Base-by-base conservation (phyloP, 2,113 vertebrate genomes). In the Peromyscus maniculatus region DNA sequence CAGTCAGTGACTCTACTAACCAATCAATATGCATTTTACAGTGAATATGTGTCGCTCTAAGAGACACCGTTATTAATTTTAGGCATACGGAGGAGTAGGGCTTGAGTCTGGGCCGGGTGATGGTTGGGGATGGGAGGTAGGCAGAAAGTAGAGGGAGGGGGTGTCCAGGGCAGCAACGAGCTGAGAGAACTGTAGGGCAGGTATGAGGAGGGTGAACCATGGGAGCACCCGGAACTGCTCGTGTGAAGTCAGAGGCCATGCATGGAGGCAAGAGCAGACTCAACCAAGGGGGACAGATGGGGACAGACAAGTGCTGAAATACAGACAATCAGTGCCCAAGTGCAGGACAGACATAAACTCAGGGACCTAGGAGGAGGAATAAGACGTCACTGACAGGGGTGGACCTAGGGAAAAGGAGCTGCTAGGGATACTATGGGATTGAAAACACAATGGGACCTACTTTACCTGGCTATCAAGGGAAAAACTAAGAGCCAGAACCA, bases 361-460 rank as follows among this genome's bases (percentile, higher is more conserved):
- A 19, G 19, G 24, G 82, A 46, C 31, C 8, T 7, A 19, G 36
- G 43, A 36, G 7, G 17, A 87, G 36, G 49, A 62, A 8, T 1
- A 49, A 0, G 46, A 66, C 26, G 33, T 83, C 7, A 3, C 83
- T 21, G 64, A 43, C 0, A 0, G n/a, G 1, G 8, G n/a, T 3
- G 24, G 43, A 62, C 57, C 66, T 1, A 39, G 22, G 7, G 22
- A 10, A 57, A 74, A 22, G 52, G 36, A 55, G 67, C 64, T 36
- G 19, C 7, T 57, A 4, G 88, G 49, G 39, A 66, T 3, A 52
- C 28, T 62, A 62, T 46, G 21, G 43, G 13, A 67, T 11, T 31
- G 69, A 66, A 86, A 46, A 5, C 1, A 24, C 19, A 19, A 22
- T 3, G 26, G 36, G 77, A 52, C 12, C 17, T 74, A 52, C 3